Evolutionary conservation across 92 coral and sea anemone genomes (phyloP).

Genomic region (Parazoanthus swiftii): DNA sequence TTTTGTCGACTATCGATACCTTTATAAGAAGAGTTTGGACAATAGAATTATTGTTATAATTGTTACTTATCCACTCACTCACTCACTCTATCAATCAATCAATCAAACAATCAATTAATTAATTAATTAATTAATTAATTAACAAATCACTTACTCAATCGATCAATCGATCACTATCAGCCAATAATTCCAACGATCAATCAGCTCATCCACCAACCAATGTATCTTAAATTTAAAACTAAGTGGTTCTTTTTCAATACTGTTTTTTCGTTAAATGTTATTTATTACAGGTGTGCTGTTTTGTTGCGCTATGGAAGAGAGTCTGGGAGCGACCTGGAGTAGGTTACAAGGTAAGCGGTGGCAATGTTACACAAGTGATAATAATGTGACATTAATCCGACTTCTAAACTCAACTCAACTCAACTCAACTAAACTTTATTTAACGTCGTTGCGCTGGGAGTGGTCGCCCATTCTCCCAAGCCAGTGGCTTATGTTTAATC

Average conservation of each 20-base stretch:
- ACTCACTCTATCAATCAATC: background rate
- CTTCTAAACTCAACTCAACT: no score
- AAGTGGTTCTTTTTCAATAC: background rate
- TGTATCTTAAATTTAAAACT: background rate
- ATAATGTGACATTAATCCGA: no score
- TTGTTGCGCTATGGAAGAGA: slow-evolving; percentile 22
- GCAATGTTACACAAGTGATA: no score
- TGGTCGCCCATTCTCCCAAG: no score
- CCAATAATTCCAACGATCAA: background rate
- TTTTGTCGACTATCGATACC: no score
- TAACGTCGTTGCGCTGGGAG: no score
- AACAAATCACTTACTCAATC: background rate
- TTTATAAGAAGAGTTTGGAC: no score
- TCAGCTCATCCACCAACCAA: background rate
- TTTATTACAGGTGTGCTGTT: slow-evolving; percentile 5
- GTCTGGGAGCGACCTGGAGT: background rate
- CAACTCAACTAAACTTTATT: no score
- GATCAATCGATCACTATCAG: background rate
- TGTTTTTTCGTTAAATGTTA: background rate
- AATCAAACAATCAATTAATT: background rate
- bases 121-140: background rate
- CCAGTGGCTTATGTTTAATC: no score
- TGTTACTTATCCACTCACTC: background rate
- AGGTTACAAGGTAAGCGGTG: slow-evolving; percentile 21
- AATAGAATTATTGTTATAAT: no score